Evolutionary conservation across 1,140 invertebrate genomes (phyloP).

Genomic region (Agraylea sexmaculata): DNA sequence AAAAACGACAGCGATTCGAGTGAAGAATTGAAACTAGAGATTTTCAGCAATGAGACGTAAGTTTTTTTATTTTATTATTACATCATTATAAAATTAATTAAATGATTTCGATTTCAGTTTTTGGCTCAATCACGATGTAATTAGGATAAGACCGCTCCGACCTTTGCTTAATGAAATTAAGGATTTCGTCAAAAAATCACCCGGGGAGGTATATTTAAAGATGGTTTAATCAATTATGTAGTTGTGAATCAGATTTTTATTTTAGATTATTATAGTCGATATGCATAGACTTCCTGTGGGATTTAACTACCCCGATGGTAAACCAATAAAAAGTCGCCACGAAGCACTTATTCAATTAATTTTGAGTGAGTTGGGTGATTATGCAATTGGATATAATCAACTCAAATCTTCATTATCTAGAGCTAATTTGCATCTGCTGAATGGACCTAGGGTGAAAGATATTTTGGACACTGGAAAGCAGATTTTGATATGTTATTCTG

Average conservation of each 20-base stretch:
- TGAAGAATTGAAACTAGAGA: no score
- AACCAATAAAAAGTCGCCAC: constrained; percentile 35
- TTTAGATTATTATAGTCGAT: constrained; percentile 44
- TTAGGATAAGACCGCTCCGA: constrained; percentile 40
- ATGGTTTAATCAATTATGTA: constrained; percentile 1
- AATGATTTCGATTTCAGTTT: constrained; percentile 33
- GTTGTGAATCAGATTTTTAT: neutral
- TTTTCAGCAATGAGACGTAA: no score
- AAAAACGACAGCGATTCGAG: no score
- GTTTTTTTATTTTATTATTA: no score
- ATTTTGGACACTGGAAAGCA: constrained; percentile 44
- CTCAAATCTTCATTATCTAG: constrained; percentile 23
- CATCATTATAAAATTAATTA: constrained; percentile 5
- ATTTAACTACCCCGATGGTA: constrained; percentile 24
- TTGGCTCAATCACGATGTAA: constrained; percentile 49
- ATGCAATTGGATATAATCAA: constrained; percentile 27
- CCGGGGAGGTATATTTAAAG: constrained; percentile 30
- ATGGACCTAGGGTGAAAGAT: constrained; percentile 41
- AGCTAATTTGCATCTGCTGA: constrained; percentile 28
- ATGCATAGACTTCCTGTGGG: constrained; percentile 52
- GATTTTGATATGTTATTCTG: constrained; percentile 45
- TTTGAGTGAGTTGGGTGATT: constrained; percentile 40
- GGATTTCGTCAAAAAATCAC: constrained; percentile 40
- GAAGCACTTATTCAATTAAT: constrained; percentile 40
- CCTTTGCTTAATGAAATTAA: constrained; percentile 41